Conservation (phyloP, 2,888 invertebrate genomes). For the Clanis bilineata region DNA sequence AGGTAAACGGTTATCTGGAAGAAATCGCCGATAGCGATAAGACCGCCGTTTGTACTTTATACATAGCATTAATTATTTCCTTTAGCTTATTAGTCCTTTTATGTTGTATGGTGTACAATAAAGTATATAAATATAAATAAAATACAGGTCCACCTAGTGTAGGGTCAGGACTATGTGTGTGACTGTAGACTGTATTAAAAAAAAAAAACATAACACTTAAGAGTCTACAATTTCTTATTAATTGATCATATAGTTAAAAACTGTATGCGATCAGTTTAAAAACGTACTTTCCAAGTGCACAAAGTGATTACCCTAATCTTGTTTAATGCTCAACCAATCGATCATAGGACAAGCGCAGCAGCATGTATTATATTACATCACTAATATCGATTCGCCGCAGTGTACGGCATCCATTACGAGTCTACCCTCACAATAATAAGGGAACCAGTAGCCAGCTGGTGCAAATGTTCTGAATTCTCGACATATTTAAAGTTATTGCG, state of each 20-base stretch:
- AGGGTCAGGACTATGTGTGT: too few species aligned
- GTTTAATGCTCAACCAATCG: constrained; percentile 2
- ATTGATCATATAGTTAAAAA: not conserved
- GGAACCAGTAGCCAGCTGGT: constrained; percentile 24
- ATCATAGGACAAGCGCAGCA: not conserved
- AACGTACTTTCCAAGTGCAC: not conserved
- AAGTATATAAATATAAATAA: too few species aligned
- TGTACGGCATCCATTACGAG: constrained; percentile 20
- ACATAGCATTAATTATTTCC: too few species aligned
- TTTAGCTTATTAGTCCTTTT: too few species aligned
- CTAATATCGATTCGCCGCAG: constrained; percentile 20
- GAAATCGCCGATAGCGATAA: too few species aligned
- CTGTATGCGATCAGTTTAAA: not conserved
- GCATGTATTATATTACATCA: not conserved
- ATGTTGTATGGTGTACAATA: too few species aligned
- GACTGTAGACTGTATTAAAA: too few species aligned
- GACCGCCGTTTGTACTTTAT: too few species aligned
- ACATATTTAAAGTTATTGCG: constrained; percentile 44
- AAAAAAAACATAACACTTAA: too few species aligned
- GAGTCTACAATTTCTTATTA: too few species aligned
- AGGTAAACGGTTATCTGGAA: too few species aligned
- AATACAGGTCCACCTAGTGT: too few species aligned
- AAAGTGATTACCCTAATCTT: not conserved
- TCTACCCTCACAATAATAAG: constrained; percentile 22
- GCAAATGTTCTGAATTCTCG: constrained; percentile 37